phyloP scores from a whole-genome alignment of 2,113 vertebrate species.

The Heterotilapia buettikoferi region DNA sequence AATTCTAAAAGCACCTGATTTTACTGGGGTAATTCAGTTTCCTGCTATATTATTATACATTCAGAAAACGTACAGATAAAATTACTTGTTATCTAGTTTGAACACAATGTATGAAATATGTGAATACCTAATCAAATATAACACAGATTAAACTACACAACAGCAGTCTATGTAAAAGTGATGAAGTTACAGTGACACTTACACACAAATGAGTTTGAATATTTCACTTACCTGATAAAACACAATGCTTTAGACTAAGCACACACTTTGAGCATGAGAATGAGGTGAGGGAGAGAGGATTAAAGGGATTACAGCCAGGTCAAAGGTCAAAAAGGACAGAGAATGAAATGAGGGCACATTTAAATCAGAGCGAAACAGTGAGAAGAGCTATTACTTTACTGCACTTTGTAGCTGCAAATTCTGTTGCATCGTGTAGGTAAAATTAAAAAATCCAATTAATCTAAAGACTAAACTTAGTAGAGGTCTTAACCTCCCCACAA shows the following conservation, averaged over 20 bases:
- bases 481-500: background rate
- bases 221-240: background rate
- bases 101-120: background rate
- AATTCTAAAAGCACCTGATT: background rate
- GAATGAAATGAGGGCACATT: background rate
- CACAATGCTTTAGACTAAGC: background rate
- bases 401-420: background rate
- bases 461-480: no score
- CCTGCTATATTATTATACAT: background rate
- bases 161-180: background rate
- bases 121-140: background rate
- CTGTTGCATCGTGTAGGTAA: fast-evolving
- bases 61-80: background rate
- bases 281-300: background rate
- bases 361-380: background rate
- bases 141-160: background rate
- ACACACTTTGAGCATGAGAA: background rate
- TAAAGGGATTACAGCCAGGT: constrained; percentile 22
- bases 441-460: background rate
- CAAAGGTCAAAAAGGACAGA: constrained; percentile 14
- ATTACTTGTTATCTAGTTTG: background rate
- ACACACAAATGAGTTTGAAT: background rate
- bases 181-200: background rate
- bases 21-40: background rate
- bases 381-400: background rate